These are phyloP conservation scores for Teleopsis dalmanni DNA, from an alignment of 1,140 invertebrate species.

Conservation along the genomic window DNA sequence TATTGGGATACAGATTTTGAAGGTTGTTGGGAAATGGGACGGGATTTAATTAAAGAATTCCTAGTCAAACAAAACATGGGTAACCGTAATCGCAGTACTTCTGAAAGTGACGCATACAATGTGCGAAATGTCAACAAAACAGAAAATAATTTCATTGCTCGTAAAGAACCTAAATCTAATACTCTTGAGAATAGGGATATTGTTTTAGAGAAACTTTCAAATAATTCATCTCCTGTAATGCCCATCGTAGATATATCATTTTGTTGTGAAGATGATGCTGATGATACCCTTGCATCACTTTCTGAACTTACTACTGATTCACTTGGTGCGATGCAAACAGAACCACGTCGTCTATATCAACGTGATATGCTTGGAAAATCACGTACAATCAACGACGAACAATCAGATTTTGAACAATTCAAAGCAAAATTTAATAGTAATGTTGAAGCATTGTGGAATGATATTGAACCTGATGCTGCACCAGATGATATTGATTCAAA, in stretches of 20 bases:
- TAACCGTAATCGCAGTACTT: slow-evolving; percentile 18
- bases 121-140: neutral
- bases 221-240: neutral
- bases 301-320: slow-evolving; percentile 6
- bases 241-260: slow-evolving; percentile 3
- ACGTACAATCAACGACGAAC: slow-evolving; percentile 32
- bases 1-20: slow-evolving; percentile 22
- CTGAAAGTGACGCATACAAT: slow-evolving; percentile 13
- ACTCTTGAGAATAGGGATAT: neutral
- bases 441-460: slow-evolving; percentile 57
- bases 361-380: slow-evolving; percentile 1
- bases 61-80: slow-evolving; percentile 10
- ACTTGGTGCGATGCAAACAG: neutral
- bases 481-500: too few species aligned
- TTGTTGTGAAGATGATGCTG: slow-evolving; percentile 9
- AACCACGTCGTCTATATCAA: slow-evolving; percentile 11
- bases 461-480: slow-evolving; percentile 30
- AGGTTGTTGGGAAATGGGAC: slow-evolving; percentile 22
- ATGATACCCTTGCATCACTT: slow-evolving; percentile 8
- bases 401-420: slow-evolving; percentile 53
- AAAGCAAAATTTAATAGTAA: slow-evolving; percentile 59
- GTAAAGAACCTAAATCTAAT: neutral
- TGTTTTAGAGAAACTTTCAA: neutral
- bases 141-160: too few species aligned
- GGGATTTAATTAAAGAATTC: slow-evolving; percentile 20